phyloP scores from a whole-genome alignment of 2,797 vertebrate genomes.

The Gymnocypris eckloni region DNA sequence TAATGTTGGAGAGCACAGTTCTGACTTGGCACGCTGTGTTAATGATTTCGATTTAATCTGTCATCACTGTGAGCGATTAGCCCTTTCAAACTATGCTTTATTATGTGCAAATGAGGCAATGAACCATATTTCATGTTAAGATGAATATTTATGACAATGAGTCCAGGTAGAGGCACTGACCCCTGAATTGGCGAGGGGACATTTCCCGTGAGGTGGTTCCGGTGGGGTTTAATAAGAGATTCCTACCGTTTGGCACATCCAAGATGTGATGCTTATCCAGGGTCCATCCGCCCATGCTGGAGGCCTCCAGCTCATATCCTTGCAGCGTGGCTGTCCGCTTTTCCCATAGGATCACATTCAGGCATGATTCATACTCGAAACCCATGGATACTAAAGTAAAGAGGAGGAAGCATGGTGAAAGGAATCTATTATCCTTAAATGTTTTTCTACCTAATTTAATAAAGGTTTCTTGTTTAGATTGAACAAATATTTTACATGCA shows the following conservation, averaged over 20 bases:
- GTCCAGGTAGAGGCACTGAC: constrained; percentile 40
- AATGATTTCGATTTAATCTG: constrained; percentile 84
- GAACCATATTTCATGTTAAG: constrained; percentile 79
- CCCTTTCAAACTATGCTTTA: constrained; percentile 83
- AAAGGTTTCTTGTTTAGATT: neutral
- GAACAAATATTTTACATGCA: neutral
- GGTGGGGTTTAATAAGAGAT: neutral
- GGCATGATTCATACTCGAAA: constrained; percentile 96
- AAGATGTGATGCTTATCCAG: constrained; percentile 94
- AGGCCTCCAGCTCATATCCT: constrained; percentile 94
- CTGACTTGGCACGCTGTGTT: constrained; percentile 72
- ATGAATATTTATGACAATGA: constrained; percentile 52
- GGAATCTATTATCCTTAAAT: neutral
- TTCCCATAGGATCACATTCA: constrained; percentile 96
- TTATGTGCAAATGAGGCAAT: constrained; percentile 81
- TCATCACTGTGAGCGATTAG: constrained; percentile 86
- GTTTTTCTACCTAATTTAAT: neutral
- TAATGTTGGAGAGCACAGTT: constrained; percentile 51
- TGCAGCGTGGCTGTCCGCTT: constrained; percentile 92
- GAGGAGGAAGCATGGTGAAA: neutral
- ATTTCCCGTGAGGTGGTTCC: neutral
- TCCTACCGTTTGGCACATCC: constrained; percentile 93
- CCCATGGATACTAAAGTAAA: constrained; percentile 93
- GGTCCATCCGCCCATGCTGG: constrained; percentile 96
- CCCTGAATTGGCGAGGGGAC: constrained; percentile 31